Evolutionary conservation across 1,140 invertebrate genomes (phyloP).

Genomic region (Ceratina japonica): DNA sequence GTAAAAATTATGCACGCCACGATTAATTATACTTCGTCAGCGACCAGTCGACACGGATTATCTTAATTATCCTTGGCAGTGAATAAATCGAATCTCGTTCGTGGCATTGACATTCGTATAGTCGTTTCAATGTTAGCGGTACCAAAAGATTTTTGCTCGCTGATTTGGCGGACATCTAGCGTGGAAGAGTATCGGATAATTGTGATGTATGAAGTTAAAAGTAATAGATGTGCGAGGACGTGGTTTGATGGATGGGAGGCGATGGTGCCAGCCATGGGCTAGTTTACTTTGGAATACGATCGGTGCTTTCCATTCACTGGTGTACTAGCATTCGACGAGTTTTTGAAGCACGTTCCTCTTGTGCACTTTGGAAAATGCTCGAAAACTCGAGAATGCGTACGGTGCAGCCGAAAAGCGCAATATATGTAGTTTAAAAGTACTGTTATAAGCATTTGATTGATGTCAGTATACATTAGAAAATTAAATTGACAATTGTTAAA

Average conservation of each 20-base stretch:
- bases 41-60: neutral
- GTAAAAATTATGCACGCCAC: no score
- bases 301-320: constrained; percentile 38
- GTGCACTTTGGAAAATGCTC: neutral
- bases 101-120: no score
- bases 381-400: neutral
- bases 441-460: no score
- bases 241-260: constrained; percentile 62
- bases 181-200: constrained; percentile 44
- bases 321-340: constrained; percentile 43
- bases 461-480: no score
- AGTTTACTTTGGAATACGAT: constrained; percentile 34
- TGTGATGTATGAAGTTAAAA: constrained; percentile 65
- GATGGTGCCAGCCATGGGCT: constrained; percentile 48
- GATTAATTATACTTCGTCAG: no score
- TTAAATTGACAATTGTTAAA: no score
- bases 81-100: neutral
- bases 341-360: constrained; percentile 27
- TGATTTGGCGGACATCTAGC: constrained; percentile 45
- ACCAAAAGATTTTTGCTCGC: constrained; percentile 31
- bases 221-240: constrained; percentile 56
- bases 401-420: no score
- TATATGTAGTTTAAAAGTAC: no score
- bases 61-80: constrained; percentile 6
- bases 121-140: no score